Evolutionary conservation across 2,113 vertebrate genomes (phyloP), one percentile per base, ranked within the genome.

Genomic region (Procavia capensis): DNA sequence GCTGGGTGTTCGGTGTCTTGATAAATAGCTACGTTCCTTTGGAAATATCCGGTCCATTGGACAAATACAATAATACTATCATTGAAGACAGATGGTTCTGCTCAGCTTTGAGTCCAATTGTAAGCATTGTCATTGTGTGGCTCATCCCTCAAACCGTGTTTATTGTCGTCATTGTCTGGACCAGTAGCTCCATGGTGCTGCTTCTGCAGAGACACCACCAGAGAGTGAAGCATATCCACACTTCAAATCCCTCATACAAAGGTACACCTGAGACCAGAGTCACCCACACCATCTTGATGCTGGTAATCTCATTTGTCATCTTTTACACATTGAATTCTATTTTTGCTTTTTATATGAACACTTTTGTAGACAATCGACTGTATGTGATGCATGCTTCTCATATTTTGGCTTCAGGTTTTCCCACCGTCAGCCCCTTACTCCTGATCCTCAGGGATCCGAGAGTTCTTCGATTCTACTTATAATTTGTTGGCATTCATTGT

Each of bases 361-460:
- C 3, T 13, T 39, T 20, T 68, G 1, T 10, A 0, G 22, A 39
- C 3, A 7, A 50, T 31, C 0, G 0, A 27, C 39, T 54, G 0
- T 14, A 39, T 47, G 3, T 20, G 76, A 25, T 13, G 29, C 17
- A 5, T 13, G 31, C 19, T 7, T 54, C 43, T 17, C 3, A 24
- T 27, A 6, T 68, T 22, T 47, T 43, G 27, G 39, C 7, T 45
- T 57, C 27, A 0, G 22, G 31, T 34, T 84, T 84, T 72, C 45
- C 79, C 24, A 66, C 78, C 8, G 11, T 45, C 5, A 57, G 13
- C 4, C n/a, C 76, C 36, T 50, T 75, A 5, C 8, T 66, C 11
- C 17, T 59, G 25, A 16, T 34, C 68, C 31, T 76, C 9, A 14
- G 14, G 13, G 19, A 45, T n/a, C 59, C 54, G n/a, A n/a, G 25